Conservation (phyloP, 2,888 invertebrate species). For the Nowickia ferox region DNA sequence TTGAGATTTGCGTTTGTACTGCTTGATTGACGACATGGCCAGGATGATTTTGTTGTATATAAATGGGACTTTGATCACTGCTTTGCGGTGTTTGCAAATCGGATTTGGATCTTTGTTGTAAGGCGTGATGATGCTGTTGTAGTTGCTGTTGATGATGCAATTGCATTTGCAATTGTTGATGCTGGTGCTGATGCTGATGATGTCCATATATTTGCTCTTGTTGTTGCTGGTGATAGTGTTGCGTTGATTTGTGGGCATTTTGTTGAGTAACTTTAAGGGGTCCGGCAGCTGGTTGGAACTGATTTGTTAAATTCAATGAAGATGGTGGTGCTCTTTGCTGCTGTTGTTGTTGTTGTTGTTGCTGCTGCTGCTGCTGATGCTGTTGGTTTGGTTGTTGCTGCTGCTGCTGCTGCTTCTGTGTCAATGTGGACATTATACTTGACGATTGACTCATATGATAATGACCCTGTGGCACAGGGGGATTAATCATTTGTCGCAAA, state of each 20-base stretch:
- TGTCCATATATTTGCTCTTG: slow-evolving; percentile 78
- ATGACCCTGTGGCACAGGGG: slow-evolving; percentile 84
- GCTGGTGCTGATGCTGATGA: slow-evolving; percentile 83
- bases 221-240: slow-evolving; percentile 75
- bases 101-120: slow-evolving; percentile 78
- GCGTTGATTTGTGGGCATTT: slow-evolving; percentile 74
- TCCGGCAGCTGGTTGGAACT: slow-evolving; percentile 82
- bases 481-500: slow-evolving; percentile 85
- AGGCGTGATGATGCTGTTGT: slow-evolving; percentile 77
- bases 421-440: slow-evolving; percentile 79
- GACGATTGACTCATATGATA: slow-evolving; percentile 82
- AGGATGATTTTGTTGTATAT: slow-evolving; percentile 83
- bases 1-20: slow-evolving; percentile 82
- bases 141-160: slow-evolving; percentile 82
- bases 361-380: slow-evolving; percentile 73
- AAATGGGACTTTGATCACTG: slow-evolving; percentile 82
- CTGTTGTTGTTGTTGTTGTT: slow-evolving; percentile 51
- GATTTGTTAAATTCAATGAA: slow-evolving; percentile 81
- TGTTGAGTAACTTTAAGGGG: slow-evolving; percentile 80
- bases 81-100: slow-evolving; percentile 79
- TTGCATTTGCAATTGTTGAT: slow-evolving; percentile 82
- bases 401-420: slow-evolving; percentile 76
- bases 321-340: slow-evolving; percentile 82
- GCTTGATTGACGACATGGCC: slow-evolving; percentile 83
- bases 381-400: slow-evolving; percentile 74